Percentiles rank a stretch among this genome's conserved stretches.
Evolutionary conservation across 2,888 invertebrate genomes (phyloP).

Genomic region (Caradrina clavipalpis): DNA sequence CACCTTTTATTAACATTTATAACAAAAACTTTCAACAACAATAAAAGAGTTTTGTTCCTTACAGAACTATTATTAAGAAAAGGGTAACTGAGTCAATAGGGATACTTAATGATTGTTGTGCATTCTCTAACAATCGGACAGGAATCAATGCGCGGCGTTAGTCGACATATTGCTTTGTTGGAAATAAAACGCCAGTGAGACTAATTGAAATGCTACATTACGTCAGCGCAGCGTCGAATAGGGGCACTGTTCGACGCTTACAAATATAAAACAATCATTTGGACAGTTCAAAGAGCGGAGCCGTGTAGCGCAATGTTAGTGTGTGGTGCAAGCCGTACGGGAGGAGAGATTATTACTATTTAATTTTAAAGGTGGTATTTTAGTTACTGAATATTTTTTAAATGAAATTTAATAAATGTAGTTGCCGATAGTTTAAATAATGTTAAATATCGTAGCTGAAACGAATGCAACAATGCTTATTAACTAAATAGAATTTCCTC

Average conservation of each 20-base stretch:
- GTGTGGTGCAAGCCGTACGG: conserved; percentile 63
- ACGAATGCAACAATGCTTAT: no score
- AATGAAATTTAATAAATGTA: no score
- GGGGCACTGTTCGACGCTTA: conserved; percentile 86
- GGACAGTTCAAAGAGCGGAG: conserved; percentile 88
- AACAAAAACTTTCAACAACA: conserved; percentile 43
- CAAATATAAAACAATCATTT: conserved; percentile 91
- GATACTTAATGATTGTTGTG: conserved; percentile 65
- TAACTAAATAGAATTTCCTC: no score
- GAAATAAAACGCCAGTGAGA: conserved; percentile 81
- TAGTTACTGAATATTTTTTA: no score
- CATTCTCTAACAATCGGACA: conserved; percentile 70
- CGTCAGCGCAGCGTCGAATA: conserved; percentile 80
- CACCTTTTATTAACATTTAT: not conserved
- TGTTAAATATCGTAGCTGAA: no score
- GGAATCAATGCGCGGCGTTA: conserved; percentile 73
- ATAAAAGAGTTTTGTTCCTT: conserved; percentile 52
- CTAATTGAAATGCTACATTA: conserved; percentile 89
- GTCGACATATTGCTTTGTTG: conserved; percentile 80
- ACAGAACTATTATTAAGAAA: conserved; percentile 56
- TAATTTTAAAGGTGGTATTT: not conserved
- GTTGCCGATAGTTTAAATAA: no score
- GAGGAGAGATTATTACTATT: not conserved
- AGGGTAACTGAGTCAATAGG: conserved; percentile 60
- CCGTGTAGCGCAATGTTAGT: conserved; percentile 81